Evolutionary conservation across 2,113 vertebrate species (phyloP).

Genomic region (Bufo gargarizans): DNA sequence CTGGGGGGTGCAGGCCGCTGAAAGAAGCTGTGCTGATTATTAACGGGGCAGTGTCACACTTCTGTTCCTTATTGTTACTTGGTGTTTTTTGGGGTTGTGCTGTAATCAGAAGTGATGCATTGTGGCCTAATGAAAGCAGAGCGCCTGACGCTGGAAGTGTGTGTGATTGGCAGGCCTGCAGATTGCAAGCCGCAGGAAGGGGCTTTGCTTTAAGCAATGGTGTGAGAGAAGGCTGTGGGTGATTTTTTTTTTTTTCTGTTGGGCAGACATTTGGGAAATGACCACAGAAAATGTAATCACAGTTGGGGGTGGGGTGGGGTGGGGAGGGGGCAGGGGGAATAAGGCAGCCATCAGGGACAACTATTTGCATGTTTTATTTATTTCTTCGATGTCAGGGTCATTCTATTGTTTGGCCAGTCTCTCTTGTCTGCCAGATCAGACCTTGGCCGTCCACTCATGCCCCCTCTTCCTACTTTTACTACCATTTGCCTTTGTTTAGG

Average conservation of each 20-base stretch:
- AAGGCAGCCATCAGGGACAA: conserved; percentile 57
- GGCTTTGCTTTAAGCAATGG: conserved; percentile 65
- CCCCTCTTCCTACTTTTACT: conserved; percentile 48
- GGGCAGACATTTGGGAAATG: conserved; percentile 76
- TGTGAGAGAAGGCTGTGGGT: conserved; percentile 64
- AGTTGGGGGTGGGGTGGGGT: conserved; percentile 65
- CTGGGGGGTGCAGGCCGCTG: conserved; percentile 17
- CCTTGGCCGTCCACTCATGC: conserved; percentile 52
- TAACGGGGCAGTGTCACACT: conserved; percentile 62
- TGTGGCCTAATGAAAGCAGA: conserved; percentile 66
- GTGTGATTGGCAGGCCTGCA: conserved; percentile 68
- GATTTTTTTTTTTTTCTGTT: conserved; percentile 61
- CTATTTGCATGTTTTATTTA: conserved; percentile 81
- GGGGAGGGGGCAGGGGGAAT: conserved; percentile 50
- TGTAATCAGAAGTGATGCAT: conserved; percentile 61
- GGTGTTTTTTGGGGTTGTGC: conserved; percentile 49
- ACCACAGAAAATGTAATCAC: conserved; percentile 77
- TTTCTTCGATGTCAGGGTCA: conserved; percentile 76
- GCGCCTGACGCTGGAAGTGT: conserved; percentile 63
- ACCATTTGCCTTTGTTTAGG: conserved; percentile 69
- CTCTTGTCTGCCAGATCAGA: conserved; percentile 61
- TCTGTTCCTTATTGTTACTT: conserved; percentile 43
- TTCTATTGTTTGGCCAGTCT: conserved; percentile 72
- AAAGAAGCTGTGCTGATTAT: conserved; percentile 62
- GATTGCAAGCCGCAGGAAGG: conserved; percentile 69